phyloP scores from a whole-genome alignment of 2,888 invertebrate genomes.

The Pantelozetes paolii region DNA sequence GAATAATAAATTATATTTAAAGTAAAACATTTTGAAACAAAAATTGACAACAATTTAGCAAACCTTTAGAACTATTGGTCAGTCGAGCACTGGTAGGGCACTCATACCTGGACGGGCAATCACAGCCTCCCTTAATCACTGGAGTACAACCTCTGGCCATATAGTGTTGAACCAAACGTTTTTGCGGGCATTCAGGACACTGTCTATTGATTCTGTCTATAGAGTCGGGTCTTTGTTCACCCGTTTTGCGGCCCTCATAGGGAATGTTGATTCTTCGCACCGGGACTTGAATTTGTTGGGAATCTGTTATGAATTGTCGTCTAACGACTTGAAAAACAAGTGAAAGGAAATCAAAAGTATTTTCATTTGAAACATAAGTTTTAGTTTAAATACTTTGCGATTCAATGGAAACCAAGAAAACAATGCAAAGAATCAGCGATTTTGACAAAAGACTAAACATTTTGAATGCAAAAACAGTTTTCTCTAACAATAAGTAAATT shows the following conservation, averaged over 20 bases:
- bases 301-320: neutral
- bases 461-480: too few species aligned
- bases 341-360: too few species aligned
- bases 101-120: slow-evolving; percentile 38
- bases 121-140: slow-evolving; percentile 29
- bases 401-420: too few species aligned
- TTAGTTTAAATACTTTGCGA: too few species aligned
- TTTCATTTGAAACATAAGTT: too few species aligned
- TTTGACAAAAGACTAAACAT: too few species aligned
- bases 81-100: slow-evolving; percentile 8
- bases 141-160: slow-evolving; percentile 18
- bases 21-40: neutral
- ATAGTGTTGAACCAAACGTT: slow-evolving; percentile 38
- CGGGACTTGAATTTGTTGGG: slow-evolving; percentile 8
- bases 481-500: too few species aligned
- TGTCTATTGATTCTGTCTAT: neutral
- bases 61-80: neutral
- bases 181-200: slow-evolving; percentile 35
- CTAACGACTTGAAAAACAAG: neutral
- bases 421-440: too few species aligned
- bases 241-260: neutral
- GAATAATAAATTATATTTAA: neutral
- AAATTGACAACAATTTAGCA: slow-evolving; percentile 4
- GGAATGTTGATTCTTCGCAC: slow-evolving; percentile 9
- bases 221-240: neutral